These are phyloP conservation scores for Bombycilla garrulus DNA, from an alignment of 2,113 vertebrate species.

Conservation along the genomic window DNA sequence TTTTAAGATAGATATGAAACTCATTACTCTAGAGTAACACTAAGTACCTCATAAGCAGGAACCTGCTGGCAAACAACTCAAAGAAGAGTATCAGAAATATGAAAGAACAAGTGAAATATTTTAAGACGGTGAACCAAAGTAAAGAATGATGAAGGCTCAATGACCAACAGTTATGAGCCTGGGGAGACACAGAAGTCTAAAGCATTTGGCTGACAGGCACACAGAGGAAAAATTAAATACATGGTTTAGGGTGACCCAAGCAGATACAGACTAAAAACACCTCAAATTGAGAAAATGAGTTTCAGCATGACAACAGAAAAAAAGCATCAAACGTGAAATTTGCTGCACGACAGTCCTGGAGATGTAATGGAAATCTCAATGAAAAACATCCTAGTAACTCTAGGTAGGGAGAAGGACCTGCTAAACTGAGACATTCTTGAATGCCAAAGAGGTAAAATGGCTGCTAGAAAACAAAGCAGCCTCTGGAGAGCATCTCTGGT, in stretches of 20 bases:
- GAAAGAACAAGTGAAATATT: background rate
- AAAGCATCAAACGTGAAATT: background rate
- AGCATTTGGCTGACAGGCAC: background rate
- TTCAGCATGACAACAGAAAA: background rate
- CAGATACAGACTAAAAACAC: background rate
- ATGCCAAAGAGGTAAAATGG: background rate
- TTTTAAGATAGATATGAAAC: background rate
- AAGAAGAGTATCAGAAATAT: background rate
- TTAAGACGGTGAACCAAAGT: background rate
- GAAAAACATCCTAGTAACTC: background rate
- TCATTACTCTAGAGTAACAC: background rate
- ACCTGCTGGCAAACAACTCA: background rate
- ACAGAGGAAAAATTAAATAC: background rate
- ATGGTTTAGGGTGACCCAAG: background rate
- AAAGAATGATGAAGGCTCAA: background rate
- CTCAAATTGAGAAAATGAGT: background rate
- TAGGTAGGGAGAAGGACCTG: background rate
- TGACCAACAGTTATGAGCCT: background rate
- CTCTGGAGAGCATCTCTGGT: background rate
- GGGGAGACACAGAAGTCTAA: background rate
- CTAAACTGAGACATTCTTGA: background rate
- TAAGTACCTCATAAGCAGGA: background rate
- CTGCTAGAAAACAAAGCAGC: background rate
- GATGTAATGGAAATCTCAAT: background rate
- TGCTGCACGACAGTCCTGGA: background rate